phyloP scores from a whole-genome alignment of 2,888 invertebrate genomes.

The Gymnoscelis rufifasciata region DNA sequence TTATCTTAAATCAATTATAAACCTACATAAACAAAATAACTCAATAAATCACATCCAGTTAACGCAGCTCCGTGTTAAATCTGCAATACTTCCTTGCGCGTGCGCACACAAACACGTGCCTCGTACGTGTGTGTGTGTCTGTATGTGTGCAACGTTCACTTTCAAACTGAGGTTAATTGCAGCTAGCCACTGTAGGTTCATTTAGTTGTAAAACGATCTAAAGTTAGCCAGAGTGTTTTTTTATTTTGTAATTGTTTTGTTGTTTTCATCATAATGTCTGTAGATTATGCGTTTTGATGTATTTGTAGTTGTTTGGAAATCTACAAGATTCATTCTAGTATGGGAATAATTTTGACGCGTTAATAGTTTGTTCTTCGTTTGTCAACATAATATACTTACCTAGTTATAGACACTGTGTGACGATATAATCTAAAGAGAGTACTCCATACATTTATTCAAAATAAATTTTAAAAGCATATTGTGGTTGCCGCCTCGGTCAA shows the following conservation, averaged over 20 bases:
- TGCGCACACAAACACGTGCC: slow-evolving; percentile 33
- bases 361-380: too few relatives aligned
- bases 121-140: slow-evolving; percentile 12
- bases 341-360: too few relatives aligned
- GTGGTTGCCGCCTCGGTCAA: too few relatives aligned
- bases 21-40: too few relatives aligned
- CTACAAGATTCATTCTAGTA: too few relatives aligned
- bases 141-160: slow-evolving; percentile 54
- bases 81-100: slow-evolving; percentile 40
- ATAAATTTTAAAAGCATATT: too few relatives aligned
- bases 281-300: too few relatives aligned
- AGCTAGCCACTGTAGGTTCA: slow-evolving; percentile 26
- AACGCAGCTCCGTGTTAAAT: slow-evolving; percentile 26
- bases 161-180: slow-evolving; percentile 47
- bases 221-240: slow-evolving; percentile 9
- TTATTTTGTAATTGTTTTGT: slow-evolving; percentile 10
- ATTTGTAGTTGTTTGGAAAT: neutral
- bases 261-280: neutral
- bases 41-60: slow-evolving; percentile 34
- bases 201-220: slow-evolving; percentile 28
- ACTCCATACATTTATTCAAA: too few relatives aligned
- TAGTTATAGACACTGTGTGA: too few relatives aligned
- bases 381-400: too few relatives aligned
- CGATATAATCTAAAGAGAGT: too few relatives aligned
- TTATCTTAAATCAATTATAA: too few relatives aligned